Evolutionary conservation across 2,113 vertebrate genomes (phyloP), one percentile per base, ranked within the genome.

Genomic region (Arenaria interpres): DNA sequence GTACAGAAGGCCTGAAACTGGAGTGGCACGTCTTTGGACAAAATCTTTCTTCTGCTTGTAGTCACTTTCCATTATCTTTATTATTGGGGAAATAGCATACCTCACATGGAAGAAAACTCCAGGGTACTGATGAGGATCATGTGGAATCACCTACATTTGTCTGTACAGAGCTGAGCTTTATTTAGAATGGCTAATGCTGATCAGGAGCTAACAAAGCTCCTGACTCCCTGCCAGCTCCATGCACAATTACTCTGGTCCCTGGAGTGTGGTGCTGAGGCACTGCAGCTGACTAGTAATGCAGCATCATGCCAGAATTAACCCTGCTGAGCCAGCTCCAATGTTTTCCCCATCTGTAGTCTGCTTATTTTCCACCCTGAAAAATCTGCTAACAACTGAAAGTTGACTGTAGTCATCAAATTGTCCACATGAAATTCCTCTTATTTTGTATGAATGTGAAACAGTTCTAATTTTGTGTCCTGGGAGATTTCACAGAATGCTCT

Each of bases 171-270:
- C 68, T 71, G 89, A 96, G 91, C 94, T 96, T 97, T 96, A 93
- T 96, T 97, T 97, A 96, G 96, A 93, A 86, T 63, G 69, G 91
- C 89, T 95, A 90, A 89, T 93, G 95, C 95, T 93, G 95, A 95
- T 92, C 45, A 63, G 86, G 83, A 96, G 86, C 93, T 89, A 96
- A 76, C 83, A 90, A 92, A 95, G 89, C 93, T 96, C 59, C 93
- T 95, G 94, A 71, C 64, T 92, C 50, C 76, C 86, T 93, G 95
- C 91, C 91, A 96, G 89, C 56, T 92, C 89, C 80, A 64, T 63
- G 91, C 90, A 90, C 89, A 90, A 93, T 96, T 96, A 90, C 73
- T 89, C 63, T 6, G 6, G 76, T 93, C 95, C 72, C 93, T 93
- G 86, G 91, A 84, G 95, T 59, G 79, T 27, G 41, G 59, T 92